Conservation (phyloP, 2,113 vertebrate genomes). For the Helogale parvula region DNA sequence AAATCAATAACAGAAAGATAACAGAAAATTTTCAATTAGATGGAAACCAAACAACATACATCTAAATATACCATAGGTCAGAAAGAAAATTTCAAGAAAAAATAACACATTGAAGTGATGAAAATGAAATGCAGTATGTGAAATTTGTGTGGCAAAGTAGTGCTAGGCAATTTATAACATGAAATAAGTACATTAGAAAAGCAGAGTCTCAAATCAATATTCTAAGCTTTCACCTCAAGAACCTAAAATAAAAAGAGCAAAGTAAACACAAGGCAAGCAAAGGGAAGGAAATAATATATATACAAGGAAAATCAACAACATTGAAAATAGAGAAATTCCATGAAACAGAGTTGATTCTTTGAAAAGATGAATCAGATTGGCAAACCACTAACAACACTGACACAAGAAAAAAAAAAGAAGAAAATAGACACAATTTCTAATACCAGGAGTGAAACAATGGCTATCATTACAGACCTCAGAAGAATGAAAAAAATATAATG, state of each 20-base stretch:
- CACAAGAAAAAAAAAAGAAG: background rate
- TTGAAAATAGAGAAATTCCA: background rate
- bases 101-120: background rate
- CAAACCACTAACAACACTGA: background rate
- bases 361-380: background rate
- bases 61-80: background rate
- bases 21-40: background rate
- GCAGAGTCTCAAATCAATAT: background rate
- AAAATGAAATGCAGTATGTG: background rate
- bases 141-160: background rate
- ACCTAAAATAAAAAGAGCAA: background rate
- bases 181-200: background rate
- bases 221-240: background rate
- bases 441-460: background rate
- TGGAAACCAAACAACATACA: background rate
- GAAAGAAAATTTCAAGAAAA: background rate
- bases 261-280: background rate
- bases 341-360: background rate
- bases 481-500: background rate
- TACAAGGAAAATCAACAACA: background rate
- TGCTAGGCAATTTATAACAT: background rate
- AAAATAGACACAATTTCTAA: background rate
- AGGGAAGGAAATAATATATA: background rate
- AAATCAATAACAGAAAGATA: background rate
- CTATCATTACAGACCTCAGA: background rate